phyloP scores from a whole-genome alignment of 2,797 vertebrate genomes.

The Neosilurus hyrtlii region DNA sequence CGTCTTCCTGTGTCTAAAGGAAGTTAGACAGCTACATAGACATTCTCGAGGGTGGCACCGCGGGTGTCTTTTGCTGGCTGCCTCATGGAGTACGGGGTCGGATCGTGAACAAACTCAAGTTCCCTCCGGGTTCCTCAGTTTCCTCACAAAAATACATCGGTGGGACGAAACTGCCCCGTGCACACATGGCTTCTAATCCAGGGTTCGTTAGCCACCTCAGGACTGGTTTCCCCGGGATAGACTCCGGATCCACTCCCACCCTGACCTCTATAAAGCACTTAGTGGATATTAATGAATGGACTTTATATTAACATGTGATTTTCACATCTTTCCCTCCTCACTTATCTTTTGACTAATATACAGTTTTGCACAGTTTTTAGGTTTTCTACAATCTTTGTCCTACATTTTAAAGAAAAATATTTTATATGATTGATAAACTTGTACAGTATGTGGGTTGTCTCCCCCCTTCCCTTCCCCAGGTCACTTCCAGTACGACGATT shows the following conservation, averaged over 20 bases:
- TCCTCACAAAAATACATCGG: background rate
- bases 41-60: background rate
- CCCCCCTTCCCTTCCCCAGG: background rate
- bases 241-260: background rate
- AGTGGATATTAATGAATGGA: background rate
- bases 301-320: background rate
- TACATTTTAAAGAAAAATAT: background rate
- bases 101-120: background rate
- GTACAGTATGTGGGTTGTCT: too few relatives aligned
- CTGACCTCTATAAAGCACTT: conserved; percentile 13
- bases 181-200: background rate
- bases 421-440: background rate
- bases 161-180: background rate
- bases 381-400: conserved; percentile 3
- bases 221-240: background rate
- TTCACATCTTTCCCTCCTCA: background rate
- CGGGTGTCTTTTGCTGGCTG: too few relatives aligned
- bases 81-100: too few relatives aligned
- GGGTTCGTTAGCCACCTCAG: background rate
- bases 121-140: background rate
- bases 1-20: background rate
- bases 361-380: conserved; percentile 17
- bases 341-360: background rate
- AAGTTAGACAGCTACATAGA: background rate
- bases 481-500: background rate